phyloP scores from a whole-genome alignment of 1,140 invertebrate genomes.

The Drosophila truncata region DNA sequence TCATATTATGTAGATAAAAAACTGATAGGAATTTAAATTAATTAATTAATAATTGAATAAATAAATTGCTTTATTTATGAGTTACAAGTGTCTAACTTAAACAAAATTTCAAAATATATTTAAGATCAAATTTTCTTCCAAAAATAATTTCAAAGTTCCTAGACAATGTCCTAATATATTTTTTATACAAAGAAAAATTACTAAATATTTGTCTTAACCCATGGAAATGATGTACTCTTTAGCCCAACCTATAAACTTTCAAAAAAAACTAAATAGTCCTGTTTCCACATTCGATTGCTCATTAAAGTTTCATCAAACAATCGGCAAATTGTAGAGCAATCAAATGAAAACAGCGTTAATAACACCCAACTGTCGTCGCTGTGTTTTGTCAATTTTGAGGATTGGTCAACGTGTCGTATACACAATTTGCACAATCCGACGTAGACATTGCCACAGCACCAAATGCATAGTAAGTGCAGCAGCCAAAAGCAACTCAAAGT shows the following conservation, averaged over 20 bases:
- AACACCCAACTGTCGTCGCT: slow-evolving; percentile 63
- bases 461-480: slow-evolving; percentile 16
- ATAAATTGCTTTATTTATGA: too few species aligned
- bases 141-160: background rate
- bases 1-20: background rate
- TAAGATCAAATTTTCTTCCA: background rate
- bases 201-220: background rate
- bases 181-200: background rate
- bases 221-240: background rate
- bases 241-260: background rate
- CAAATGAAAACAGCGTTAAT: slow-evolving; percentile 38
- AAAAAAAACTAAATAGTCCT: background rate
- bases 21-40: too few species aligned
- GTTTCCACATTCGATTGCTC: slow-evolving; percentile 16
- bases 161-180: background rate
- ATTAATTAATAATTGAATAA: too few species aligned
- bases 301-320: slow-evolving; percentile 34
- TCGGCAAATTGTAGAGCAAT: slow-evolving; percentile 57
- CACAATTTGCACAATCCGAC: slow-evolving; percentile 71
- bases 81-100: too few species aligned
- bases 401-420: slow-evolving; percentile 80
- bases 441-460: slow-evolving; percentile 28
- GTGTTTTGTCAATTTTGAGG: slow-evolving; percentile 74
- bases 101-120: too few species aligned
- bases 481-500: slow-evolving; percentile 37